Base-by-base conservation (phyloP, 2,113 vertebrate genomes). In the Tiliqua scincoides region DNA sequence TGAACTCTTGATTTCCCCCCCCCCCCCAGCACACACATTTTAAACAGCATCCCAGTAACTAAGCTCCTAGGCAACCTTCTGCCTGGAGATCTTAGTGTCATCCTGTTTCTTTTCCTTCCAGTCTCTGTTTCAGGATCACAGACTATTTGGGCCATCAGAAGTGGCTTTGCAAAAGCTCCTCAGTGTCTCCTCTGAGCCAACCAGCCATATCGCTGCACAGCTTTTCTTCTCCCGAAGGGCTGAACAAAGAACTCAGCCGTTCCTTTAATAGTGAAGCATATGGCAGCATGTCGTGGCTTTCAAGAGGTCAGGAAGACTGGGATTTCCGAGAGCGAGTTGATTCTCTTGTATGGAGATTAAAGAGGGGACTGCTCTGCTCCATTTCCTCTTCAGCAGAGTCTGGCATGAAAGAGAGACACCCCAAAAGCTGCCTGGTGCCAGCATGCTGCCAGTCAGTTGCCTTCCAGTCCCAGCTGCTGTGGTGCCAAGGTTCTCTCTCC, bases 101-200 rank as follows among this genome's bases (percentile, higher is more conserved):
- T 67, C 61, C 71, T 72, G 37, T 37, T 72, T 88, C 57, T 63
- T 72, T 23, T 48, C 84, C 54, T 61, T 79, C 65, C 2, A 48
- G 79, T 12, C 73, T 52, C 25, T 71, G 21, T 76, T 87, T 87
- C 52, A 77, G 20, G 79, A 82, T 68, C 35, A 82, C 7, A 70
- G 78, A 65, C 25, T 74, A 57, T 67, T 81, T 54, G 30, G 73
- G 65, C 74, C 73, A 52, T 30, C 63, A 62, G 65, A 21, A 62
- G 73, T 14, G 59, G 67, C 43, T 54, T 83, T 48, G 72, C 52
- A 48, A 68, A 17, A 71, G 21, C 86, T 70, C 54, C 65, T 43
- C 21, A 4, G 8, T 25, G 59, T 14, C 71, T 86, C 25, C 52
- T 82, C 59, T 82, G 61, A 87, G 30, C 79, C 62, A 86, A 20